Conservation (phyloP, 2,888 invertebrate genomes). For the Hermodice carunculata region DNA sequence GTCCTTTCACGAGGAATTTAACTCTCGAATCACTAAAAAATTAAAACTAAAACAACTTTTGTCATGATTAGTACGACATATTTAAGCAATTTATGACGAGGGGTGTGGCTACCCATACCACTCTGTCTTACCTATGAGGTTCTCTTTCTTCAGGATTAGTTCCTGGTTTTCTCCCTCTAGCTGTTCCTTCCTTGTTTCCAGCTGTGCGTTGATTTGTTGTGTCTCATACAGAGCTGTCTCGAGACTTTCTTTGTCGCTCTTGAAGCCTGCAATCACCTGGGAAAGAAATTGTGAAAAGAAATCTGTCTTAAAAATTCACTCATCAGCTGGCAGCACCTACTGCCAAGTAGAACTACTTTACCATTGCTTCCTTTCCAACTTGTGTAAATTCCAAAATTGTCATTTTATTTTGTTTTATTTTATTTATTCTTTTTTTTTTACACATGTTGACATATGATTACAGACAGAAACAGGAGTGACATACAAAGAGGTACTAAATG, state of each 20-base stretch:
- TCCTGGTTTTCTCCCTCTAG: conserved; percentile 71
- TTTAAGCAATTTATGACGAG: too few relatives aligned
- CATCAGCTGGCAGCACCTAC: too few relatives aligned
- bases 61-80: too few relatives aligned
- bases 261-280: conserved; percentile 57
- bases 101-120: background rate
- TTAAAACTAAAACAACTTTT: too few relatives aligned
- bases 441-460: background rate
- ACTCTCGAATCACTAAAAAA: too few relatives aligned
- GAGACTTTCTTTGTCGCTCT: conserved; percentile 68
- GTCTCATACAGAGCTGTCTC: conserved; percentile 69
- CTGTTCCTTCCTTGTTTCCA: conserved; percentile 69
- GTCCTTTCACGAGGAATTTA: too few relatives aligned
- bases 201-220: conserved; percentile 60
- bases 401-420: background rate
- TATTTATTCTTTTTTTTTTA: background rate
- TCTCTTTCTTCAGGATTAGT: conserved; percentile 68
- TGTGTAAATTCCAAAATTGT: background rate
- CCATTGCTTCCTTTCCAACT: background rate
- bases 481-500: too few relatives aligned
- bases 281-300: background rate
- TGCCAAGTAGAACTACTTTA: too few relatives aligned
- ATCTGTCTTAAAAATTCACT: too few relatives aligned
- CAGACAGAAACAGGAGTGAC: too few relatives aligned
- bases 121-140: conserved; percentile 63